Evolutionary conservation across 2,888 invertebrate species (phyloP), one percentile per base, ranked within the genome.

Genomic region (Halocaridina rubra): DNA sequence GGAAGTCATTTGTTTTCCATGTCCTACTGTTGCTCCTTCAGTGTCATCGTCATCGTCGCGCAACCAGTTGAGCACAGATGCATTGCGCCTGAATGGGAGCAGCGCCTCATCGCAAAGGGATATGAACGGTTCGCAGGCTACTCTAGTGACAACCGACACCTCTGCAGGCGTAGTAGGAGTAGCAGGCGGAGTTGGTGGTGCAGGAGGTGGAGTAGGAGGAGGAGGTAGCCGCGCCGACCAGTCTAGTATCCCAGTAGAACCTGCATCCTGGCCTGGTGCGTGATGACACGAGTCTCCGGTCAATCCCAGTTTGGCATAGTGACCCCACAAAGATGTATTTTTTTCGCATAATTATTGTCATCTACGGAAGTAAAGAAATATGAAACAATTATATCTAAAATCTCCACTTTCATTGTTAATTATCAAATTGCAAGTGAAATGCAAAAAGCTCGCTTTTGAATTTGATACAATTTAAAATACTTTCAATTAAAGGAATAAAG

Each of bases 241-340:
- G 80, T 80, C 80, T 72, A 71, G 72, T 80, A 80, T 69, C 71
- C 67, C 46, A 27, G 80, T 80, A 80, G 80, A 80, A 30, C 22
- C 80, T 80, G 57, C 80, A 72, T 69, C 61, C 71, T 57, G 72
- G 71, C 46, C 80, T 71, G 80, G 80, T 80, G 80, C 80, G 80
- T 80, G 39, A 72, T 53, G 53, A 53, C 53, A 53, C 53, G 19
- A 53, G 19, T 53, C 53, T 53, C 16, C 53, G 53, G 53, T 53
- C 53, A 53, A 53, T 53, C 19, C 53, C 53, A 53, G 53, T 53
- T 53, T 53, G 53, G 53, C 53, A n/a, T 13, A n/a, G n/a, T n/a
- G n/a, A n/a, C n/a, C n/a, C n/a, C n/a, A n/a, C n/a, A n/a, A n/a
- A n/a, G n/a, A n/a, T n/a, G n/a, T n/a, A n/a, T n/a, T n/a, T n/a